Evolutionary conservation across 2,113 vertebrate species (phyloP), one percentile per base, ranked within the genome.

Genomic region (Acrocephalus kingi): DNA sequence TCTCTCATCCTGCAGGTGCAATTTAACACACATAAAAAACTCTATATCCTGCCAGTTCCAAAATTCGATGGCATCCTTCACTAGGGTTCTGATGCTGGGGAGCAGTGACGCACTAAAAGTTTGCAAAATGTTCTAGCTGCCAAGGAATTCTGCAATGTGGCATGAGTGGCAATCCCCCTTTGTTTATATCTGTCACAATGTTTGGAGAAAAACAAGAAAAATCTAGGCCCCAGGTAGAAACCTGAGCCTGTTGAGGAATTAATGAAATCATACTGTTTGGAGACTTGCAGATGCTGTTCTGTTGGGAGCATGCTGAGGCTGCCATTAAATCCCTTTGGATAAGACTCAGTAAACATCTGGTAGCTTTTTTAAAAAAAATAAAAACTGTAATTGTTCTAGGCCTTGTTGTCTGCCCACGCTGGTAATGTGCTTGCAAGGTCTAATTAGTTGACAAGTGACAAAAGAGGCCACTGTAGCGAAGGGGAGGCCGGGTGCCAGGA

Each of bases 361-460:
- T 92, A 56, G 27, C 61, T 89, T 78, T 95, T 94, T 66, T 31
- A 2, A 1, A 8, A 39, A 87, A 80, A 74, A 73, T 39, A 76
- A 87, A 93, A 94, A 5, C 63, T 86, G 19, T 71, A 89, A 77
- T 93, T 84, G 62, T 86, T 96, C 90, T 93, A 92, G 78, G 23
- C 33, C 74, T 64, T 84, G 45, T 62, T 96, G 92, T 84, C 61
- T 89, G 43, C 77, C 63, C 93, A 33, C 13, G 55, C 56, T 93
- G 68, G 62, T 96, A 92, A 84, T 85, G 46, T 80, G 48, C 59
- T 81, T 91, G 30, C 13, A 2, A 87, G n/a, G 80, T 79, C 67
- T 91, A 96, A 96, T 68, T 93, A 85, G 41, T 15, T 93, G 84
- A 93, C 37, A 92, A 93, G 91, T 94, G 87, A 96, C 87, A 91